Conservation (phyloP, 2,888 invertebrate genomes). For the Diaprepes abbreviatus region DNA sequence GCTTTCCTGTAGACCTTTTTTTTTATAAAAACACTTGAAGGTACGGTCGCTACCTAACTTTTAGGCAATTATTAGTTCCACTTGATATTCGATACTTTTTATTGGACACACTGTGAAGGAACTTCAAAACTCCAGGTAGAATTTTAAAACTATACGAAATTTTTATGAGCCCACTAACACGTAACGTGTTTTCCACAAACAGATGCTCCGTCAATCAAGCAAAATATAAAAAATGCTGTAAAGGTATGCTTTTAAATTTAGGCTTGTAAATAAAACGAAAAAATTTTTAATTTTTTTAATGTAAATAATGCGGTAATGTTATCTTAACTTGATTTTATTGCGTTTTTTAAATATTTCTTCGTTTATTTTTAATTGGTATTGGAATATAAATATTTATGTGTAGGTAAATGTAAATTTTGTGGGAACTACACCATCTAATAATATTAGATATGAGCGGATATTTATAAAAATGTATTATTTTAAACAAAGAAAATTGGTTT, state of each 20-base stretch:
- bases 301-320: constrained; percentile 34
- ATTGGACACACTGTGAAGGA: constrained; percentile 30
- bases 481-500: constrained; percentile 8
- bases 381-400: constrained; percentile 44
- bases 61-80: constrained; percentile 42
- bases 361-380: constrained; percentile 41
- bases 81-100: constrained; percentile 42
- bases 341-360: constrained; percentile 29
- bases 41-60: constrained; percentile 29
- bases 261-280: constrained; percentile 17
- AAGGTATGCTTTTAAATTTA: constrained; percentile 11
- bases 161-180: constrained; percentile 4
- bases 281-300: constrained; percentile 20
- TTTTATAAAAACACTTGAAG: constrained; percentile 17
- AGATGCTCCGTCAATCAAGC: constrained; percentile 14
- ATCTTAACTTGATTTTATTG: constrained; percentile 30
- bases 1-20: constrained; percentile 28
- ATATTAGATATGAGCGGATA: constrained; percentile 29
- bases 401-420: constrained; percentile 45
- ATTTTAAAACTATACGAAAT: constrained; percentile 16
- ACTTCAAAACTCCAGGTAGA: constrained; percentile 27
- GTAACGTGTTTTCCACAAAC: constrained; percentile 9
- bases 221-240: constrained; percentile 18
- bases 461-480: constrained; percentile 2
- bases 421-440: constrained; percentile 27